Percentiles rank a stretch among this genome's conserved stretches.
phyloP scores from a whole-genome alignment of 2,113 vertebrate species.

The Pseudonaja textilis region DNA sequence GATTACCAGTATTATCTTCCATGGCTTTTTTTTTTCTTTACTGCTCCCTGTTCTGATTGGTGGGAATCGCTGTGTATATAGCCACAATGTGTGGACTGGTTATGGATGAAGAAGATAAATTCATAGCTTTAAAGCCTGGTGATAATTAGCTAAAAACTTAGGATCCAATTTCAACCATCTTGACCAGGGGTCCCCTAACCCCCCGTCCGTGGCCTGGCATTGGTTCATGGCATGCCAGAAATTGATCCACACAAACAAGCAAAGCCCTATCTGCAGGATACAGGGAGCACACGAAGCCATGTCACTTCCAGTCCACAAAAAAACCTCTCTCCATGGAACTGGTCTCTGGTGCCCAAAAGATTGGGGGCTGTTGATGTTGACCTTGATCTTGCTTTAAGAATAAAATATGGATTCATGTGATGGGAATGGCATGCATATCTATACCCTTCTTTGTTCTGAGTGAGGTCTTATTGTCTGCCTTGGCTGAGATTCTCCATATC shows the following conservation, averaged over 20 bases:
- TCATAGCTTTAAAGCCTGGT: neutral
- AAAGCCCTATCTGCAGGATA: too few species aligned
- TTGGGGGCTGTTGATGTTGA: too few species aligned
- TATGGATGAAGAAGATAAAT: neutral
- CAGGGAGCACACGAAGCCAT: too few species aligned
- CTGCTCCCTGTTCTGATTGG: neutral
- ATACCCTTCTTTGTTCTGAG: neutral
- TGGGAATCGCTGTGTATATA: neutral
- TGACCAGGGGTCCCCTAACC: neutral
- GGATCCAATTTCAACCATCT: neutral
- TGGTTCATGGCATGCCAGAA: too few species aligned
- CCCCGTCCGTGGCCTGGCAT: too few species aligned
- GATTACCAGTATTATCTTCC: neutral
- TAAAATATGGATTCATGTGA: neutral
- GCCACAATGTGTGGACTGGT: neutral
- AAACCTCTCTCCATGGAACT: too few species aligned
- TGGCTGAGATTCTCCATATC: neutral
- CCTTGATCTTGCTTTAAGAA: neutral
- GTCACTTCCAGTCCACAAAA: too few species aligned
- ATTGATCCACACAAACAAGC: too few species aligned
- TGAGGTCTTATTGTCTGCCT: neutral
- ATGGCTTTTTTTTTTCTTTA: neutral
- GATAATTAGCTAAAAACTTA: neutral
- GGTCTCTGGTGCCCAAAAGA: too few species aligned
- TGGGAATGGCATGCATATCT: neutral